These are phyloP conservation scores for Tryphoninae sp. DNA, from an alignment of 2,888 invertebrate species.

Conservation along the genomic window DNA sequence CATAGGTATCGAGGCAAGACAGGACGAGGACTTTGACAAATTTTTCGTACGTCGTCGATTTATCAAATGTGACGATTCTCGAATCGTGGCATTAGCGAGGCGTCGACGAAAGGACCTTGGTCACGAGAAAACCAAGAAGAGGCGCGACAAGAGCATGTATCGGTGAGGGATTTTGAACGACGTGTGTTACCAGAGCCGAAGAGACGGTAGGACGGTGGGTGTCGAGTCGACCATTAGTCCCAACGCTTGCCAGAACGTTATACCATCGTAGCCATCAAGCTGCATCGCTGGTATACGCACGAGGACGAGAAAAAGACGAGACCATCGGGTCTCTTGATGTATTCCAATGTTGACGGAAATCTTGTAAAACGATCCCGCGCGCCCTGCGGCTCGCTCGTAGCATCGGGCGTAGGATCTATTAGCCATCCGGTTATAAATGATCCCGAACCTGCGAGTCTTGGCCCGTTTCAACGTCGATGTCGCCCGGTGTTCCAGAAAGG, in stretches of 20 bases:
- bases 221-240: slow-evolving; percentile 66
- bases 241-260: slow-evolving; percentile 54
- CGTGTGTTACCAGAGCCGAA: slow-evolving; percentile 44
- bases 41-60: slow-evolving; percentile 77
- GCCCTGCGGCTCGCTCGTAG: slow-evolving; percentile 64
- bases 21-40: slow-evolving; percentile 71
- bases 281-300: slow-evolving; percentile 22
- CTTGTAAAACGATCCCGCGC: slow-evolving; percentile 76
- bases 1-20: slow-evolving; percentile 26
- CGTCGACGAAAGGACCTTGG: slow-evolving; percentile 49
- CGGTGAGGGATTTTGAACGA: slow-evolving; percentile 33
- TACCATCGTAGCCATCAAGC: slow-evolving; percentile 23
- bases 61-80: slow-evolving; percentile 72
- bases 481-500: slow-evolving; percentile 76
- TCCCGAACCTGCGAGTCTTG: slow-evolving; percentile 68
- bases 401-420: slow-evolving; percentile 74
- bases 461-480: slow-evolving; percentile 69
- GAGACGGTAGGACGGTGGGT: slow-evolving; percentile 52
- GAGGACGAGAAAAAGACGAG: slow-evolving; percentile 31
- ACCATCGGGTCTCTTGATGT: slow-evolving; percentile 67
- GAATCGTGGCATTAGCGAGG: slow-evolving; percentile 63
- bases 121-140: slow-evolving; percentile 26
- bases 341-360: slow-evolving; percentile 79
- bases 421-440: slow-evolving; percentile 78
- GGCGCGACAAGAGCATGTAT: slow-evolving; percentile 11